Conservation (phyloP, 1,140 invertebrate species). For the Dendrolimus kikuchii region DNA sequence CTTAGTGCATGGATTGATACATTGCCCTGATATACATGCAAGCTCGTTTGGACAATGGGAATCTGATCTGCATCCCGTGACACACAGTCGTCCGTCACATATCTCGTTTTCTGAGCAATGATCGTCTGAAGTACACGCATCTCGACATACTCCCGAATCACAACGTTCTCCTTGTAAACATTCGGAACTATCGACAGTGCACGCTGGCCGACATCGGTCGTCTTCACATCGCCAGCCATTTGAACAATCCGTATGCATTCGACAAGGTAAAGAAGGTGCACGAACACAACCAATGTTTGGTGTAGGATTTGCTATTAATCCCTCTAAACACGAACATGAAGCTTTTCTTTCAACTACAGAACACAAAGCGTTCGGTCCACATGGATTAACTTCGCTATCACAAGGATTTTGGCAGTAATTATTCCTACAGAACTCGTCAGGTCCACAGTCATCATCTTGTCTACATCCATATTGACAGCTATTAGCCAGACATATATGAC, state of each 20-base stretch:
- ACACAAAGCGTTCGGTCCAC: conserved; percentile 88
- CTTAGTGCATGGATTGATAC: conserved; percentile 81
- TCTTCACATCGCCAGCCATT: conserved; percentile 80
- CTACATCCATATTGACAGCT: conserved; percentile 90
- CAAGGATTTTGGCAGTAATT: conserved; percentile 89
- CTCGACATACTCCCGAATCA: conserved; percentile 78
- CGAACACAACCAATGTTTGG: conserved; percentile 87
- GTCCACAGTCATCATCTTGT: conserved; percentile 88
- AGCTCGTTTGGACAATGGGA: conserved; percentile 80
- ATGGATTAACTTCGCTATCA: conserved; percentile 76
- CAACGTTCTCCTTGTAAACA: conserved; percentile 90
- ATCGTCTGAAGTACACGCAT: conserved; percentile 82
- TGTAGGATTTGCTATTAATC: conserved; percentile 88
- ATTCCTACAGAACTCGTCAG: conserved; percentile 83
- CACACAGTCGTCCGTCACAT: conserved; percentile 85
- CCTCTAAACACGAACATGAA: conserved; percentile 82
- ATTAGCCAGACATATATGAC: conserved; percentile 89
- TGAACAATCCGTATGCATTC: conserved; percentile 81
- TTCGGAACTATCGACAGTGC: conserved; percentile 80
- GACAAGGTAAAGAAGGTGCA: conserved; percentile 79
- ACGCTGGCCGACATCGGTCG: conserved; percentile 82
- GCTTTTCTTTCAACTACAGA: conserved; percentile 87
- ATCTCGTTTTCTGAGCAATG: conserved; percentile 88
- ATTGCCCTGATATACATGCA: conserved; percentile 84
- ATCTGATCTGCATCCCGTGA: conserved; percentile 86